phyloP scores from a whole-genome alignment of 2,113 vertebrate species.

The Megatriorchis doriae region DNA sequence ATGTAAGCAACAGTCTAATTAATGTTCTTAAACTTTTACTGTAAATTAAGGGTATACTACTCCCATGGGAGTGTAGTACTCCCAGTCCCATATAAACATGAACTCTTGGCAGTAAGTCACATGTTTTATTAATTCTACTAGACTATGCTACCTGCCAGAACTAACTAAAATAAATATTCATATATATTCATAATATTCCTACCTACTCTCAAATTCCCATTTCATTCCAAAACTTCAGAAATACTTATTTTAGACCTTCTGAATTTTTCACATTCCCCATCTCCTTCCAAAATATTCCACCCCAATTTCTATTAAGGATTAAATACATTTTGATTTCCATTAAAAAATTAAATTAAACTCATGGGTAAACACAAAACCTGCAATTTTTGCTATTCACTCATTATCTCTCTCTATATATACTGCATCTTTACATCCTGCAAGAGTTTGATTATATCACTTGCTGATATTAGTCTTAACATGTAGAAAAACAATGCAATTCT shows the following conservation, averaged over 20 bases:
- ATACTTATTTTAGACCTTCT: neutral
- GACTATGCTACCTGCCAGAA: neutral
- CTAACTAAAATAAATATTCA: neutral
- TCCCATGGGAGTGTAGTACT: neutral
- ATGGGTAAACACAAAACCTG: neutral
- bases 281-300: neutral
- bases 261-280: neutral
- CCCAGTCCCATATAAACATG: neutral
- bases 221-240: neutral
- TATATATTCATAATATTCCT: neutral
- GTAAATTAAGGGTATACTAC: neutral
- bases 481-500: neutral
- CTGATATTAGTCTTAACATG: neutral
- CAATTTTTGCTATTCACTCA: neutral
- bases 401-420: neutral
- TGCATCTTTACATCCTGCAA: accelerated
- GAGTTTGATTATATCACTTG: neutral
- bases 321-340: neutral
- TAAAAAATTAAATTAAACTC: neutral
- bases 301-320: neutral
- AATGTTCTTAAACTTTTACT: neutral
- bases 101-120: neutral
- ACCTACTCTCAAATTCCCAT: neutral
- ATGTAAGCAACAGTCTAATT: neutral
- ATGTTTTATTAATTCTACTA: neutral